These are phyloP conservation scores for Lapara coniferarum DNA, from an alignment of 2,888 invertebrate species.

Conservation along the genomic window DNA sequence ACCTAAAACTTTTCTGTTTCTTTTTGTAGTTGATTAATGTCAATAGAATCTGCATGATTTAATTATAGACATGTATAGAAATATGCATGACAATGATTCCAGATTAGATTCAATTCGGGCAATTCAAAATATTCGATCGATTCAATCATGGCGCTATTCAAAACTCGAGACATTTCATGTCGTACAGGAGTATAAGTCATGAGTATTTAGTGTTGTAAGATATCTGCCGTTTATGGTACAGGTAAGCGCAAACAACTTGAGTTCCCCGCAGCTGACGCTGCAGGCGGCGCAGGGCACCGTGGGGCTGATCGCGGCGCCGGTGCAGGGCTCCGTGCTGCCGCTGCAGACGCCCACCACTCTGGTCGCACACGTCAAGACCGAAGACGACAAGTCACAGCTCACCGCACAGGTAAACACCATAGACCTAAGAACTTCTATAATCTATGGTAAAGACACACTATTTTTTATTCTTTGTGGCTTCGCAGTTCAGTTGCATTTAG, in stretches of 20 bases:
- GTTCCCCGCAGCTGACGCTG: constrained; percentile 66
- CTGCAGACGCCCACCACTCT: constrained; percentile 52
- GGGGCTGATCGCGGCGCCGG: constrained; percentile 62
- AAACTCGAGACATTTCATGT: too few relatives aligned
- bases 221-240: constrained; percentile 27
- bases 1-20: not conserved
- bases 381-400: constrained; percentile 60
- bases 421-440: too few relatives aligned
- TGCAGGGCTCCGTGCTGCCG: constrained; percentile 61
- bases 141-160: too few relatives aligned
- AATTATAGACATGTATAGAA: not conserved
- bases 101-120: too few relatives aligned
- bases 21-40: not conserved
- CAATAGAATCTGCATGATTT: not conserved
- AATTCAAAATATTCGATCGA: too few relatives aligned
- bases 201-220: not conserved
- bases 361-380: constrained; percentile 61
- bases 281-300: constrained; percentile 57
- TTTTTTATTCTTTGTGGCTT: too few relatives aligned
- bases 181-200: too few relatives aligned
- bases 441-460: too few relatives aligned
- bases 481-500: too few relatives aligned
- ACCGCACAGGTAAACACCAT: constrained; percentile 45
- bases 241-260: constrained; percentile 49
- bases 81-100: not conserved